Evolutionary conservation across 2,888 invertebrate species (phyloP), one percentile per base, ranked within the genome.

Genomic region (Hyles lineata): DNA sequence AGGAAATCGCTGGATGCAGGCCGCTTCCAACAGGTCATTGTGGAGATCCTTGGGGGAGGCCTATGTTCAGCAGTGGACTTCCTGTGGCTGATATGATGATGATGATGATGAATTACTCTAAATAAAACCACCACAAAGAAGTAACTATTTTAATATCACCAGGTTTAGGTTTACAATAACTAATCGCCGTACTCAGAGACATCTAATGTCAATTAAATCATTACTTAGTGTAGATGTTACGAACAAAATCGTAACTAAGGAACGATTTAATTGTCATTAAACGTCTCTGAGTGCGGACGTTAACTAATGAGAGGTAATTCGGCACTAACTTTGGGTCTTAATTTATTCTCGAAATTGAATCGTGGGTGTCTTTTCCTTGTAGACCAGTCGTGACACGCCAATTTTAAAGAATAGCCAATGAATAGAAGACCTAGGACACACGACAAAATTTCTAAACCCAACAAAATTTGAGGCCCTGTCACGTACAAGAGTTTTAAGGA

Each of bases 401-500:
- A 52, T 60, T 25, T 69, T 43, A 25, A 23, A n/a, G 72, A 72
- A 35, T 70, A 69, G 11, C 25, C 25, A 43, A 72, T 7, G 25
- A 72, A 60, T 19, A 29, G 2, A 15, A 70, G 1, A 1, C 69
- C 69, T 50, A 70, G n/a, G 2, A 43, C n/a, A 17, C 59, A 69
- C 15, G 72, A 72, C 11, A 50, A 21, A 43, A 72, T 70, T 60
- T 72, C 72, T 17, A 72, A 29, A 25, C 58, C 43, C 15, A 80
- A 60, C 19, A 83, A 9, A 0, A 82, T 59, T 21, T 77, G 73
- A 0, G 83, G 83, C 0, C 77, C 76, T 6, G 76, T 70, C 23
- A 78, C 63, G 75, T 82, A 79, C 25, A 85, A 55, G 6, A 76
- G 23, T 70, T 75, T 76, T 17, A 83, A 73, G 1, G 75, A 71